Base-by-base conservation (phyloP, 2,113 vertebrate species). In the Picathartes gymnocephalus region DNA sequence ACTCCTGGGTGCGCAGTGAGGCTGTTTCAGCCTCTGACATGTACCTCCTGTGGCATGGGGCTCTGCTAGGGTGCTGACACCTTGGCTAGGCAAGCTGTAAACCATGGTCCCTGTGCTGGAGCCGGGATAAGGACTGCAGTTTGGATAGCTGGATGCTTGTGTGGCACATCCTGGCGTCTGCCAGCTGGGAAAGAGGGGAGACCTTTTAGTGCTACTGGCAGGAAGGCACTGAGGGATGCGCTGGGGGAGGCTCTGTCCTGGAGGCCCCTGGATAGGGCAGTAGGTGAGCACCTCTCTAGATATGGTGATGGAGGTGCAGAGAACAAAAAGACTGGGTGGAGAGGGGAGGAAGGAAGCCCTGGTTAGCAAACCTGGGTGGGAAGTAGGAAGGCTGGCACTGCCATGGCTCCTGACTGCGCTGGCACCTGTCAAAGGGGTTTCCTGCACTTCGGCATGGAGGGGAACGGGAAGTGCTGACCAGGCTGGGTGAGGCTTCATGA, bases 341-440 rank as follows among this genome's bases (percentile, higher is more conserved):
- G 92, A 78, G 56, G 16, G 42, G 37, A 93, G 94, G 94, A 95
- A 94, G 95, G 88, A 95, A 96, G 51, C 33, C 42, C 13, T 71
- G 53, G 86, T 80, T 93, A 76, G 22, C 0, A 0, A 33, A 33
- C 33, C 71, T 1, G 3, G 28, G 25, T 4, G 14, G 88, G 66
- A 91, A 90, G 42, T 4, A 0, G 74, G 50, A 88, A 30, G 8
- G 70, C 54, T 76, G 94, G 74, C 79, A 39, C 27, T 83, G 76
- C 84, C 15, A 4, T 0, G 7, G 78, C 73, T 94, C 69, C 79
- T 1, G 4, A 51, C 69, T 74, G 64, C 18, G 78, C 92, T 93
- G 88, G 94, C 92, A 92, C 86, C 92, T 94, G 82, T 81, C 7
- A 2, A 16, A 66, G 90, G 80, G 79, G 68, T 82, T 94, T 92